phyloP scores from a whole-genome alignment of 2,797 vertebrate genomes.

The Peromyscus nudipes region DNA sequence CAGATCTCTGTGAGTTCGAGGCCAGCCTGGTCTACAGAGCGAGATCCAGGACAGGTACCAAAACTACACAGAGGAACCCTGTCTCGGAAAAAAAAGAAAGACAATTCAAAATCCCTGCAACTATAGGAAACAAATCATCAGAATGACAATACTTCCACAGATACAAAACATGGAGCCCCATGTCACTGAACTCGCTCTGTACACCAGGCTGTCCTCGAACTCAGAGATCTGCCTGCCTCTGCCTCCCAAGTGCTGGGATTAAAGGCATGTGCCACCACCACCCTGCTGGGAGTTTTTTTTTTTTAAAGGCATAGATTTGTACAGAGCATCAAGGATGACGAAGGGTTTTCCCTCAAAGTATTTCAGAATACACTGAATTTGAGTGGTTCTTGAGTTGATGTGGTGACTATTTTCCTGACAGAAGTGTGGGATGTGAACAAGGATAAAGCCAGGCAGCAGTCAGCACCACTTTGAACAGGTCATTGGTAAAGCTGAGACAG shows the following conservation, averaged over 20 bases:
- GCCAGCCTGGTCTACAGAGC: too few species aligned
- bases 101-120: neutral
- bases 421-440: neutral
- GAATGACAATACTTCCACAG: neutral
- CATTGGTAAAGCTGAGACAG: neutral
- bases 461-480: neutral
- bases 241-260: neutral
- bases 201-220: neutral
- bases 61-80: too few species aligned
- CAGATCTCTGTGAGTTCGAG: too few species aligned
- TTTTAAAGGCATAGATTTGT: neutral
- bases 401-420: neutral
- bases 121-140: neutral
- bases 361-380: neutral
- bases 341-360: neutral
- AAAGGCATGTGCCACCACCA: neutral
- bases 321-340: neutral
- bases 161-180: neutral
- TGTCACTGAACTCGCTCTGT: neutral
- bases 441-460: neutral
- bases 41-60: too few species aligned
- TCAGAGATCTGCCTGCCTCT: neutral
- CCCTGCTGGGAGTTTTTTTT: neutral
- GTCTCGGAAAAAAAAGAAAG: too few species aligned
- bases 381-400: neutral